A percentile compares a stretch with the other conserved stretches of the same genome.
Evolutionary conservation across 2,797 vertebrate genomes (phyloP).

Genomic region (Microctenopoma lineatum): DNA sequence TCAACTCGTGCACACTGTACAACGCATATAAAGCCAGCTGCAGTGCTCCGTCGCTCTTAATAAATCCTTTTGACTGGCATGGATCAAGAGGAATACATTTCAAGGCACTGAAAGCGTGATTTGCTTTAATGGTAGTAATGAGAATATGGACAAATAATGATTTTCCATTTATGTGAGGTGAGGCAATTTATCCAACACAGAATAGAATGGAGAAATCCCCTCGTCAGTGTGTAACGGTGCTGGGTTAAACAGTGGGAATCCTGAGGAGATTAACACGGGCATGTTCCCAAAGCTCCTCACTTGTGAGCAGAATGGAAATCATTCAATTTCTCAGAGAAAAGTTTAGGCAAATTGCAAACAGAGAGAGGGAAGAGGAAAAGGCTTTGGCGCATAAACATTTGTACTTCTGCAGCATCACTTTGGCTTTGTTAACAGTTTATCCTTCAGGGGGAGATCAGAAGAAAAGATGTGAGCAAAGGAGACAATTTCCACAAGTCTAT

Average conservation of each 20-base stretch:
- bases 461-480: constrained; percentile 36
- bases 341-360: constrained; percentile 61
- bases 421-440: constrained; percentile 52
- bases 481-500: constrained; percentile 50
- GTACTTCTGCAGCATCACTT: constrained; percentile 55
- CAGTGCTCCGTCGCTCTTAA: neutral
- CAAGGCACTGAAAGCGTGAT: constrained; percentile 35
- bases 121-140: constrained; percentile 45
- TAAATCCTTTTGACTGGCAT: constrained; percentile 37
- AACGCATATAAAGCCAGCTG: neutral
- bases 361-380: constrained; percentile 43
- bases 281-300: constrained; percentile 50
- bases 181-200: constrained; percentile 40
- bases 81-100: constrained; percentile 32
- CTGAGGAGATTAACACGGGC: constrained; percentile 66
- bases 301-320: constrained; percentile 68
- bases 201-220: constrained; percentile 37
- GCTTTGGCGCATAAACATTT: constrained; percentile 65
- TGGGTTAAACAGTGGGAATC: constrained; percentile 51
- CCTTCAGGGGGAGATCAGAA: constrained; percentile 47
- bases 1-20: constrained; percentile 4
- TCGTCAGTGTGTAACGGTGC: constrained; percentile 32
- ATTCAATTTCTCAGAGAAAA: constrained; percentile 69
- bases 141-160: constrained; percentile 53
- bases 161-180: constrained; percentile 46